These are phyloP conservation scores for Erythrolamprus reginae DNA, from an alignment of 2,113 vertebrate species.

Conservation along the genomic window DNA sequence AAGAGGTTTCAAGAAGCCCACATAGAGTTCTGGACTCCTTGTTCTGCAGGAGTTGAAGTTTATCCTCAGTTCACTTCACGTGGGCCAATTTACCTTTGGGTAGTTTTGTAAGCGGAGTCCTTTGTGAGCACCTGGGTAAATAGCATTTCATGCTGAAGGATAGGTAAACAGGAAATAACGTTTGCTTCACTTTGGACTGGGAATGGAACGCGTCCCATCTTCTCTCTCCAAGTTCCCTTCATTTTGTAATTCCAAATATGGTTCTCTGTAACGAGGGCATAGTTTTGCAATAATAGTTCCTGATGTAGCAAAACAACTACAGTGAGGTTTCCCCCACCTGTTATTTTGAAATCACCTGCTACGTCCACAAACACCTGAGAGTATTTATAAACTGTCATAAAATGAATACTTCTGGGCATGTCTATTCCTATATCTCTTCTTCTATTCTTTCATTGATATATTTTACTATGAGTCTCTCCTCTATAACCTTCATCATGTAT, in stretches of 20 bases:
- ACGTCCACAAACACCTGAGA: not conserved
- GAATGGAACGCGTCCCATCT: not conserved
- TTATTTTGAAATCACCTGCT: not conserved
- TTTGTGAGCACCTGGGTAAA: not conserved
- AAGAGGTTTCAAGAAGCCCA: not conserved
- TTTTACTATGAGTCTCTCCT: too few relatives aligned
- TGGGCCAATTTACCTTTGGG: fast-evolving
- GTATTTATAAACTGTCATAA: fast-evolving
- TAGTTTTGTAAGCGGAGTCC: not conserved
- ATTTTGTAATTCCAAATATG: not conserved
- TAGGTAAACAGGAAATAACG: fast-evolving
- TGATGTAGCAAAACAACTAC: not conserved
- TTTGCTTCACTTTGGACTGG: conserved; percentile 8
- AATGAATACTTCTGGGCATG: too few relatives aligned
- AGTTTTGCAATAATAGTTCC: not conserved
- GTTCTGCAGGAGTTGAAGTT: not conserved
- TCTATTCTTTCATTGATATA: too few relatives aligned
- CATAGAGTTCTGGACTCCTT: not conserved
- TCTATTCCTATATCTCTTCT: too few relatives aligned
- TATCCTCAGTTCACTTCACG: not conserved
- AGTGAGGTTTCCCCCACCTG: not conserved
- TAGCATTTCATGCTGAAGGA: not conserved
- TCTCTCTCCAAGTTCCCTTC: not conserved
- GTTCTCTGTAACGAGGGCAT: not conserved
- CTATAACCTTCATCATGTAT: too few relatives aligned